A percentile compares a stretch with the other conserved stretches of the same genome.
phyloP scores from a whole-genome alignment of 2,888 invertebrate genomes.

The Eumerus sabulonum region DNA sequence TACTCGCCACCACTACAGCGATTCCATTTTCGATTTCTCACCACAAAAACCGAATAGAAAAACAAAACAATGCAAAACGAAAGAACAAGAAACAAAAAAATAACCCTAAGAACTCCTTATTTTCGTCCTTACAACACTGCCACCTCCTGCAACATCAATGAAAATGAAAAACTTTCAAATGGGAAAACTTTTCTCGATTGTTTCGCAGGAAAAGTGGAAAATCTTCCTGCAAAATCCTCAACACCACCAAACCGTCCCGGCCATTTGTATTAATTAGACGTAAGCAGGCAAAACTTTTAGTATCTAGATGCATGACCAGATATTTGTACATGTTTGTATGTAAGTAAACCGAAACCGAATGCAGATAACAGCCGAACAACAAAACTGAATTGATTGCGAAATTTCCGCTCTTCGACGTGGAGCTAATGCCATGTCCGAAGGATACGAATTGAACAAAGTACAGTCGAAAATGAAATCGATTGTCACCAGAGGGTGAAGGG shows the following conservation, averaged over 20 bases:
- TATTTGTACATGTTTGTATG: no score
- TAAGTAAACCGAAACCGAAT: slow-evolving; percentile 47
- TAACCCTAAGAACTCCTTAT: slow-evolving; percentile 5
- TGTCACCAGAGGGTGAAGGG: slow-evolving; percentile 1
- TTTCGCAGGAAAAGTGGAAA: slow-evolving; percentile 63
- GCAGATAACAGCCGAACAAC: slow-evolving; percentile 66
- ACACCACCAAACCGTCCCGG: slow-evolving; percentile 63
- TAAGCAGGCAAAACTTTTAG: slow-evolving; percentile 71
- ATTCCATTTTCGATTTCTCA: slow-evolving; percentile 25
- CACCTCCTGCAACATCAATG: slow-evolving; percentile 67
- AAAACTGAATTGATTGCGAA: slow-evolving; percentile 67
- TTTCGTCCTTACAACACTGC: slow-evolving; percentile 21
- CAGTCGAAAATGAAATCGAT: slow-evolving; percentile 58
- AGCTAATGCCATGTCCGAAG: slow-evolving; percentile 5
- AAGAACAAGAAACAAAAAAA: slow-evolving; percentile 12
- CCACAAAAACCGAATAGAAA: slow-evolving; percentile 9
- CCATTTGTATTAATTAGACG: slow-evolving; percentile 77
- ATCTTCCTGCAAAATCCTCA: slow-evolving; percentile 44
- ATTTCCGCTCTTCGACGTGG: slow-evolving; percentile 49
- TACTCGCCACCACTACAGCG: slow-evolving; percentile 19
- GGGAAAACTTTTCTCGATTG: slow-evolving; percentile 70
- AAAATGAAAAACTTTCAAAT: slow-evolving; percentile 69
- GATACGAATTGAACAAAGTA: slow-evolving; percentile 26
- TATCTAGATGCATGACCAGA: slow-evolving; percentile 23
- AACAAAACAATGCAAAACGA: slow-evolving; percentile 16